phyloP scores from a whole-genome alignment of 2,888 invertebrate genomes.

The Acleris laterana region DNA sequence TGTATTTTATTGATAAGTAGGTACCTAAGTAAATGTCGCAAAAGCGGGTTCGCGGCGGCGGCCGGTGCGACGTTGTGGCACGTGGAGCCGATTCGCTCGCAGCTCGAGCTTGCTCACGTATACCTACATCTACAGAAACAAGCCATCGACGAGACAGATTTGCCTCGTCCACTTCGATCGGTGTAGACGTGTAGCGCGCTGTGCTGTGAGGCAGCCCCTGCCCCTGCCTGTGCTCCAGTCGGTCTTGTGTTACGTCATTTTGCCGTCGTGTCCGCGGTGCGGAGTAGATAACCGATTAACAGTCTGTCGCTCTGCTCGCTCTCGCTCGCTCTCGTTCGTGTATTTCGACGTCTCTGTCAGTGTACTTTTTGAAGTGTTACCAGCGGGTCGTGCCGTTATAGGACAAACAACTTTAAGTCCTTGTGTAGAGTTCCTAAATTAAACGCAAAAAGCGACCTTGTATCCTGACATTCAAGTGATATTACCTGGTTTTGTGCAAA shows the following conservation, averaged over 20 bases:
- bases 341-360: constrained; percentile 36
- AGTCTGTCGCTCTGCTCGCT: constrained; percentile 4
- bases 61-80: constrained; percentile 26
- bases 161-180: constrained; percentile 14
- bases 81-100: constrained; percentile 38
- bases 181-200: constrained; percentile 19
- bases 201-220: constrained; percentile 21
- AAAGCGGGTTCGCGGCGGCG: constrained; percentile 14
- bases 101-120: constrained; percentile 28
- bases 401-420: constrained; percentile 48
- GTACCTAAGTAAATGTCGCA: constrained; percentile 40
- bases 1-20: constrained; percentile 45
- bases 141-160: constrained; percentile 15
- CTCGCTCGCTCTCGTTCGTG: constrained; percentile 34
- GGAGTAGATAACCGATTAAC: constrained; percentile 25
- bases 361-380: constrained; percentile 46
- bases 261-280: constrained; percentile 31
- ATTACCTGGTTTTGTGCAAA: constrained; percentile 49
- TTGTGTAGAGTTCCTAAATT: constrained; percentile 49
- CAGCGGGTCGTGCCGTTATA: constrained; percentile 49
- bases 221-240: constrained; percentile 16
- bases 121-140: constrained; percentile 9
- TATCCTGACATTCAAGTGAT: constrained; percentile 55
- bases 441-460: constrained; percentile 63
- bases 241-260: constrained; percentile 35